Percentiles rank a stretch among this genome's conserved stretches.
Evolutionary conservation across 2,797 vertebrate genomes (phyloP).

Genomic region (Gymnodraco acuticeps): DNA sequence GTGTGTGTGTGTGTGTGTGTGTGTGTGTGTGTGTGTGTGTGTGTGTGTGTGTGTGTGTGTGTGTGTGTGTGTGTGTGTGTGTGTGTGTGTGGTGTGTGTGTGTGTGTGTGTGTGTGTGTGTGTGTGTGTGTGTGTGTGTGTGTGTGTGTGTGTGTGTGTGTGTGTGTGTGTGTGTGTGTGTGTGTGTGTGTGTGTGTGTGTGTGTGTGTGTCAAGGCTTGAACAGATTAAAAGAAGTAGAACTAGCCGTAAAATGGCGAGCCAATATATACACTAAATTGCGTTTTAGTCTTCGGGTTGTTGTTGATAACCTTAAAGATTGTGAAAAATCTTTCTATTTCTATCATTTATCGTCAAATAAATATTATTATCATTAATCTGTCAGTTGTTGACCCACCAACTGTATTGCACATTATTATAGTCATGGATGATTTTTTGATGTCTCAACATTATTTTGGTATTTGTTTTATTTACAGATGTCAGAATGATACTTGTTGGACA

Average conservation of each 20-base stretch:
- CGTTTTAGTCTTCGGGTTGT: background rate
- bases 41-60: background rate
- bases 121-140: background rate
- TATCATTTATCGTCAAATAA: background rate
- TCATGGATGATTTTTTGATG: background rate
- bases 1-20: too few relatives aligned
- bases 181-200: too few relatives aligned
- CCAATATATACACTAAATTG: too few relatives aligned
- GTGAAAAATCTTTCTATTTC: background rate
- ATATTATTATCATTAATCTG: background rate
- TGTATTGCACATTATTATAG: background rate
- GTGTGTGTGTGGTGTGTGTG: too few relatives aligned
- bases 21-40: too few relatives aligned
- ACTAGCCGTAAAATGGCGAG: background rate
- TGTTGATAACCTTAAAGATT: background rate
- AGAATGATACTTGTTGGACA: conserved; percentile 11
- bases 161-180: background rate
- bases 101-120: too few relatives aligned
- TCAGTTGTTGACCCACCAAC: background rate
- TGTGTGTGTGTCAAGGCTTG: background rate
- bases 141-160: too few relatives aligned
- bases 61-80: too few relatives aligned
- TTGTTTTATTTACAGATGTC: conserved; percentile 10
- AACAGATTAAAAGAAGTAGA: conserved; percentile 6
- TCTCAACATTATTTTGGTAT: background rate